phyloP scores from a whole-genome alignment of 2,113 vertebrate genomes.

The Microtus pennsylvanicus region DNA sequence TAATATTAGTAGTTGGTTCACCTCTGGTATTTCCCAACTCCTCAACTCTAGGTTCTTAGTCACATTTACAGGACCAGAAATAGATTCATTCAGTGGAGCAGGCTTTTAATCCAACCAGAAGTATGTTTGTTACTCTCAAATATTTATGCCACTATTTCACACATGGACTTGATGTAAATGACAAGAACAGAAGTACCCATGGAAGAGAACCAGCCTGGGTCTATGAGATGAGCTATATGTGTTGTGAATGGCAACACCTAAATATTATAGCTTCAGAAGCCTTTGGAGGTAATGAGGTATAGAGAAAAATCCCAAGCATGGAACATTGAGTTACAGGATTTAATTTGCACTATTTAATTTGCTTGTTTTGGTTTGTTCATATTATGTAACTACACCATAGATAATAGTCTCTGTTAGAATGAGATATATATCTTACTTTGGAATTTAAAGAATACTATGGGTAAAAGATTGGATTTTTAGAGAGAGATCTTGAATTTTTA shows the following conservation, averaged over 20 bases:
- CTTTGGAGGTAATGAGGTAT: background rate
- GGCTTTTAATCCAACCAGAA: background rate
- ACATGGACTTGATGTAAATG: background rate
- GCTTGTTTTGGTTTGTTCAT: background rate
- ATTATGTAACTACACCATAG: background rate
- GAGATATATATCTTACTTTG: background rate
- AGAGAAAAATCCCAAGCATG: background rate
- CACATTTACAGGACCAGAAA: background rate
- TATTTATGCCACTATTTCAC: background rate
- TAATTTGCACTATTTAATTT: background rate
- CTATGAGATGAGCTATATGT: background rate
- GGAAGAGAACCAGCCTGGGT: background rate
- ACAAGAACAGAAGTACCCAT: background rate
- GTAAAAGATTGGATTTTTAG: background rate
- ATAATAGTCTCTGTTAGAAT: background rate
- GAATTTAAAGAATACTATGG: background rate
- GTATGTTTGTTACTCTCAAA: background rate
- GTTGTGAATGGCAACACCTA: too few relatives aligned
- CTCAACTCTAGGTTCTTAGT: background rate
- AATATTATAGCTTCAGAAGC: background rate
- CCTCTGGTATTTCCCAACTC: background rate
- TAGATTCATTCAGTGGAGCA: background rate
- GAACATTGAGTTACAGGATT: background rate
- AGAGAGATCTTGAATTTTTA: background rate
- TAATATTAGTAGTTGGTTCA: background rate